phyloP scores from a whole-genome alignment of 2,797 vertebrate genomes.

The Danio kyathit region DNA sequence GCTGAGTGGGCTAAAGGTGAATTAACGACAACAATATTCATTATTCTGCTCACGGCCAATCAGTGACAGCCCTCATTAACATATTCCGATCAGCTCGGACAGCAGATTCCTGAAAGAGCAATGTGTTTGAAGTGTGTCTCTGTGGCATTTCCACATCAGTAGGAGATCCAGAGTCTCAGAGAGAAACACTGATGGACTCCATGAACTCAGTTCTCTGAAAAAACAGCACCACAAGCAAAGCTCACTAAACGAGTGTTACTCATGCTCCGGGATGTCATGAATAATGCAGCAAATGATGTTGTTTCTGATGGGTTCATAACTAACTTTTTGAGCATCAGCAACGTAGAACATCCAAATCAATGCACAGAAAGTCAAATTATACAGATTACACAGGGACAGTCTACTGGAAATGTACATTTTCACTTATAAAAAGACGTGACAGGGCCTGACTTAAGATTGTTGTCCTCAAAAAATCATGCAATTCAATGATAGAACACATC shows the following conservation, averaged over 20 bases:
- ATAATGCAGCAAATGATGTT: not conserved
- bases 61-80: not conserved
- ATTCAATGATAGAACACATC: too few species aligned
- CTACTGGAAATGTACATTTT: too few species aligned
- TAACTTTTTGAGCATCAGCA: too few species aligned
- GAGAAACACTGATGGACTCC: not conserved
- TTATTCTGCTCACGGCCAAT: conserved; percentile 3
- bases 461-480: too few species aligned
- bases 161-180: not conserved
- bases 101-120: not conserved
- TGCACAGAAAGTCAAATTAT: too few species aligned
- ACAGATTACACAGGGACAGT: too few species aligned
- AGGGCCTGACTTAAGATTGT: too few species aligned
- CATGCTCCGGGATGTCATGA: not conserved
- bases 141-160: conserved; percentile 31
- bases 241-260: not conserved
- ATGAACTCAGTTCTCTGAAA: not conserved
- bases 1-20: conserved; percentile 55
- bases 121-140: not conserved
- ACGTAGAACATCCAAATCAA: too few species aligned
- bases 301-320: not conserved
- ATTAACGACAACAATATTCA: conserved; percentile 34
- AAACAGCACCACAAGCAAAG: not conserved
- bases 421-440: too few species aligned
- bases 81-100: not conserved